Percentiles rank a stretch among this genome's conserved stretches.
Evolutionary conservation across 2,113 vertebrate genomes (phyloP).

Genomic region (Serinus canaria): DNA sequence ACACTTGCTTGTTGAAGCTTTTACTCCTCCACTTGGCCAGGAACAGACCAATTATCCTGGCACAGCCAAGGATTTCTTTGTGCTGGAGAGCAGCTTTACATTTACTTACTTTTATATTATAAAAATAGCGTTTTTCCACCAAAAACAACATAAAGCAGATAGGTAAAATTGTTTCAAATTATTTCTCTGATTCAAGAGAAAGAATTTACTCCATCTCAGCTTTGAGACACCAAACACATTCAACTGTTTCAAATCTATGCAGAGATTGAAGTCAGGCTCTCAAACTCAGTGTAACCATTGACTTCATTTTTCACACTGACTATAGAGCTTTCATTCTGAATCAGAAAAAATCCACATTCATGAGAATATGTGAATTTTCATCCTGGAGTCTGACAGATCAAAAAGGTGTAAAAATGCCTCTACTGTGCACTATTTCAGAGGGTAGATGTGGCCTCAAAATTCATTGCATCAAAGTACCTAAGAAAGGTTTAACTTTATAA

Average conservation of each 20-base stretch:
- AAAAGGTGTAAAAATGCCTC: neutral
- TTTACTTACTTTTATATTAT: neutral
- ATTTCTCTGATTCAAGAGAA: neutral
- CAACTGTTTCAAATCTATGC: neutral
- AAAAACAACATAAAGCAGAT: neutral
- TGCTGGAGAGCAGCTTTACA: neutral
- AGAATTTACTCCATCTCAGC: neutral
- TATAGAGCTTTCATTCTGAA: neutral
- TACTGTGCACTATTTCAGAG: neutral
- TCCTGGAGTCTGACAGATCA: neutral
- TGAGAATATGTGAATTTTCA: neutral
- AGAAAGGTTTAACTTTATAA: neutral
- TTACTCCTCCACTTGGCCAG: neutral
- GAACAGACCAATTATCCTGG: neutral
- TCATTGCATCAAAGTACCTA: neutral
- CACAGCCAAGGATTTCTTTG: neutral
- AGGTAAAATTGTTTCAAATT: neutral
- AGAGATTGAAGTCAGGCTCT: neutral
- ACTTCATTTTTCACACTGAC: neutral
- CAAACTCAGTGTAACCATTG: neutral
- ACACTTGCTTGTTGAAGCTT: neutral
- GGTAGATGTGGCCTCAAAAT: neutral
- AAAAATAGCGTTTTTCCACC: neutral
- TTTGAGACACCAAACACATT: neutral
- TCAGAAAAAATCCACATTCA: neutral